Conservation (phyloP, 2,888 invertebrate species). For the Nematopogon swammerdamellus region DNA sequence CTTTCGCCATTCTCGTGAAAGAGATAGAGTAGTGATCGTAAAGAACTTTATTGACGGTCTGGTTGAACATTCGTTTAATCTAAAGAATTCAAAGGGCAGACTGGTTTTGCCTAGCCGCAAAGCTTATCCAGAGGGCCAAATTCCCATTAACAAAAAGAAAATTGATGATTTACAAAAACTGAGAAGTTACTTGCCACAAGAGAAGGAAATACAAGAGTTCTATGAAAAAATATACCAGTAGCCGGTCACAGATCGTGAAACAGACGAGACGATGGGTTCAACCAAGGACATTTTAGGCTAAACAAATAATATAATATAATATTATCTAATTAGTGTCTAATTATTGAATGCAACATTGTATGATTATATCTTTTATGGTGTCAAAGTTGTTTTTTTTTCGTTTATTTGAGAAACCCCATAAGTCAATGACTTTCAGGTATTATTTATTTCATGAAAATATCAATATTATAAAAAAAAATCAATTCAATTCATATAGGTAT, state of each 20-base stretch:
- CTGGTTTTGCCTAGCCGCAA: constrained; percentile 4
- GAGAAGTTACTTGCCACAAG: constrained; percentile 6
- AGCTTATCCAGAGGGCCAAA: constrained; percentile 5
- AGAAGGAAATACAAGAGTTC: constrained; percentile 4
- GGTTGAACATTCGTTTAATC: constrained; percentile 6
- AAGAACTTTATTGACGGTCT: constrained; percentile 4
- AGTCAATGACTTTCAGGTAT: constrained; percentile 4
- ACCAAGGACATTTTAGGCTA: constrained; percentile 1
- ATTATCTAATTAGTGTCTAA: no score
- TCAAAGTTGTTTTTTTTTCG: constrained; percentile 4
- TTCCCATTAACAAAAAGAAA: constrained; percentile 5
- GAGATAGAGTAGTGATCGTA: constrained; percentile 2
- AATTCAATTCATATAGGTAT: constrained; percentile 4
- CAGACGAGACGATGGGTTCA: constrained; percentile 1
- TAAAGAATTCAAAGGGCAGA: constrained; percentile 5
- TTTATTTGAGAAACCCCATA: constrained; percentile 5
- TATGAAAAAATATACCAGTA: constrained; percentile 4
- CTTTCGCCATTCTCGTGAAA: constrained; percentile 4
- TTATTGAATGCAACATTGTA: constrained; percentile 3
- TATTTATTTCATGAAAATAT: constrained; percentile 4
- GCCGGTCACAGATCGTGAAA: constrained; percentile 4
- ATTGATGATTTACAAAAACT: constrained; percentile 5
- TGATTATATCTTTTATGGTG: constrained; percentile 4
- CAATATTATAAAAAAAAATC: constrained; percentile 4
- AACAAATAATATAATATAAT: no score